These are phyloP conservation scores for Odontocerum albicorne DNA, from an alignment of 2,888 invertebrate genomes.

Conservation along the genomic window DNA sequence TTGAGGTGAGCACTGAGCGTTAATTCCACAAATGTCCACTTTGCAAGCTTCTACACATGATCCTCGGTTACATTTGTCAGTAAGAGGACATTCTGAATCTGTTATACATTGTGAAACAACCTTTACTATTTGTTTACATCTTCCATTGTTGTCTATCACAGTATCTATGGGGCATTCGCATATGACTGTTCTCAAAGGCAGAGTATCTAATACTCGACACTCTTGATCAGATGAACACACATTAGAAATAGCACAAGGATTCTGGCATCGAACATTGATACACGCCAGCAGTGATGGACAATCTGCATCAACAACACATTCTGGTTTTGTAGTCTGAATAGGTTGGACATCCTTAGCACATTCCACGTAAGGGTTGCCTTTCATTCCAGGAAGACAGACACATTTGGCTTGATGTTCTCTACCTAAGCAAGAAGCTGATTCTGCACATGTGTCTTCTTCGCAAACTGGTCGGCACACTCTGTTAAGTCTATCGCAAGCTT, in stretches of 20 bases:
- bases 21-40: conserved; percentile 76
- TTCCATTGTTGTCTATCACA: conserved; percentile 70
- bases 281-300: conserved; percentile 77
- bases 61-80: conserved; percentile 75
- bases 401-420: conserved; percentile 78
- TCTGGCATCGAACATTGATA: conserved; percentile 72
- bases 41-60: conserved; percentile 79
- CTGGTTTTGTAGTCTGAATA: conserved; percentile 47
- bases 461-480: conserved; percentile 82
- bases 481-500: conserved; percentile 82
- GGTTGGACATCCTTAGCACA: conserved; percentile 58
- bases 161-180: conserved; percentile 86
- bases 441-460: conserved; percentile 78
- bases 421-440: conserved; percentile 74
- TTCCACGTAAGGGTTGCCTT: conserved; percentile 77
- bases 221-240: conserved; percentile 78
- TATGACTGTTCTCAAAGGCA: conserved; percentile 81
- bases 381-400: conserved; percentile 71
- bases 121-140: conserved; percentile 65
- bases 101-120: conserved; percentile 64
- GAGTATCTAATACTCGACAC: conserved; percentile 76
- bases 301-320: conserved; percentile 76
- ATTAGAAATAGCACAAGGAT: conserved; percentile 72
- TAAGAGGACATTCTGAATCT: conserved; percentile 74
- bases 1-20: conserved; percentile 76